Base-by-base conservation (phyloP, 1,140 invertebrate genomes). In the Thalassaphorura encarpata region DNA sequence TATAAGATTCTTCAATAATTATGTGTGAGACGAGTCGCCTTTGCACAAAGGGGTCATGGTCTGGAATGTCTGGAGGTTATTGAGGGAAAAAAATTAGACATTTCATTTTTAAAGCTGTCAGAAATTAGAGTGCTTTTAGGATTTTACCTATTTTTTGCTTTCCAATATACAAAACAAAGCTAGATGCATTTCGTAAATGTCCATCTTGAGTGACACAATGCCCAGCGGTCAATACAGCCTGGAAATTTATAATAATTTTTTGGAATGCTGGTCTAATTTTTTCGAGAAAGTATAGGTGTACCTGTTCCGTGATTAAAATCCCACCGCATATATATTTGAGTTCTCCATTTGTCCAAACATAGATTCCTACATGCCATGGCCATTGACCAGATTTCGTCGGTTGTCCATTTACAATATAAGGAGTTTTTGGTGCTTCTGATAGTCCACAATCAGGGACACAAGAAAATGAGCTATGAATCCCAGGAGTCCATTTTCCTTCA, bases 361-460 rank as follows among this genome's bases (percentile, higher is more conserved):
- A 61, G 19, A 61, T 56, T 16, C 54, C 59, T 3, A 61, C 59
- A 50, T 61, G 59, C 62, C 63, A 64, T 2, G 63, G 63, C 63
- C 63, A 64, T 36, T 64, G 59, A 31, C 59, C 63, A 16, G 56
- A 23, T 31, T 57, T 52, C 2, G 56, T 61, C 16, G 53, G 53
- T 19, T 53, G 11, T 3, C 63, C 63, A 47, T 60, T 60, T 1
- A 57, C 46, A 26, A 64, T 64, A 42, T 59, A 64, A 16, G 63
- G 63, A 8, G 63, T 64, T 39, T 56, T 61, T 1, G 60, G 52
- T 16, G 31, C 59, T 47, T 64, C 63, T 0, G 60, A 59, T 19
- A 64, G 15, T 1, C 63, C 63, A 24, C 63, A 64, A 23, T 64
- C 63, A 29, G 63, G 56, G 2, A 62, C 51, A 53, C 63, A 64